These are phyloP conservation scores for Siderastrea siderea DNA, from an alignment of 92 coral and sea anemone genomes.

Conservation along the genomic window DNA sequence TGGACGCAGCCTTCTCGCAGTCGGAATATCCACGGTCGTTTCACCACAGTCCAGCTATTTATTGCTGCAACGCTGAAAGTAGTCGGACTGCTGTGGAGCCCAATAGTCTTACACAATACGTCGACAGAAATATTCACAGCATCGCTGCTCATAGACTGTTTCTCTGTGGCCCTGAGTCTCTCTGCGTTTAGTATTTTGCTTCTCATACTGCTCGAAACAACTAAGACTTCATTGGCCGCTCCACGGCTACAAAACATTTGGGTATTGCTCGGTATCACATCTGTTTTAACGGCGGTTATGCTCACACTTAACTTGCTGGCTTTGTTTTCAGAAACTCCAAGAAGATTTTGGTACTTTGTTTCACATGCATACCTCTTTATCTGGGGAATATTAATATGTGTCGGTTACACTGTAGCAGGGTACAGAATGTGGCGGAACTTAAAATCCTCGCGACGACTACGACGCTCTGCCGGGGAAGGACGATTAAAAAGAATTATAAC, in stretches of 20 bases:
- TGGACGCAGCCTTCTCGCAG: neutral
- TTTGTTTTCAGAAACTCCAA: neutral
- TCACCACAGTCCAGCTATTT: constrained; percentile 17
- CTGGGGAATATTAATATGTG: constrained; percentile 75
- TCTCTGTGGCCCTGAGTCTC: constrained; percentile 1
- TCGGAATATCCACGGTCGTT: constrained; percentile 4
- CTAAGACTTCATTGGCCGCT: constrained; percentile 62
- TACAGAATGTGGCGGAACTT: constrained; percentile 69
- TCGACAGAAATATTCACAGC: neutral
- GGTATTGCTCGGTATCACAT: constrained; percentile 54
- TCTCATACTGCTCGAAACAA: constrained; percentile 77
- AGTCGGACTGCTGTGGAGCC: constrained; percentile 10
- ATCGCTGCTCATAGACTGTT: neutral
- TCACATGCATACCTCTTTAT: constrained; percentile 49
- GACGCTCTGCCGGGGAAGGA: constrained; percentile 3
- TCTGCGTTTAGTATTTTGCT: constrained; percentile 82
- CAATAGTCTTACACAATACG: neutral
- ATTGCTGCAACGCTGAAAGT: constrained; percentile 11
- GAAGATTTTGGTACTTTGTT: constrained; percentile 46
- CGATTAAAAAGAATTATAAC: constrained; percentile 40
- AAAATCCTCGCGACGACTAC: constrained; percentile 59
- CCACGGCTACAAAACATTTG: constrained; percentile 69
- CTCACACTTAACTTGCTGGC: constrained; percentile 54
- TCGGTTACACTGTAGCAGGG: constrained; percentile 76
- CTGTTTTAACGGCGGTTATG: constrained; percentile 32